Percentiles rank a stretch among this genome's conserved stretches.
phyloP scores from a whole-genome alignment of 1,140 invertebrate species.

The Wasmannia auropunctata region DNA sequence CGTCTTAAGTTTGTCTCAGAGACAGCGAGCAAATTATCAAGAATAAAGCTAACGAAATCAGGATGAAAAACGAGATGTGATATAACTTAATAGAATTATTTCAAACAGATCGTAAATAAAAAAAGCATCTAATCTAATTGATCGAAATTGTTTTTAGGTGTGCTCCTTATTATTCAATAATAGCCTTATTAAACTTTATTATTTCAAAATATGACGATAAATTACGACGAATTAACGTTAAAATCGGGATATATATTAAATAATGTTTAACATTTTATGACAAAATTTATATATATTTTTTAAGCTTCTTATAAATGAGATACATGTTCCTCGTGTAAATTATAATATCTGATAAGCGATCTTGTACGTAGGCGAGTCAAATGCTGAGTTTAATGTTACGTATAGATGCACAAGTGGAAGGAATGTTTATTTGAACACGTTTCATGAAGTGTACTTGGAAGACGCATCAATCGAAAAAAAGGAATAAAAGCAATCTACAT shows the following conservation, averaged over 20 bases:
- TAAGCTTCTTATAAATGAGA: not conserved
- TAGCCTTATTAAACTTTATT: not conserved
- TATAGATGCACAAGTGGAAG: constrained; percentile 3
- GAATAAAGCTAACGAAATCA: not conserved
- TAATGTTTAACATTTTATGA: not conserved
- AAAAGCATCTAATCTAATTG: not conserved
- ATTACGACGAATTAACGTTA: not conserved
- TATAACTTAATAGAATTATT: not conserved
- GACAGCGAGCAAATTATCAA: constrained; percentile 47
- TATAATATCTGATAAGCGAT: not conserved
- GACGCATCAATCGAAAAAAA: not conserved
- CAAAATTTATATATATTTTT: constrained; percentile 26
- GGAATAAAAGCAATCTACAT: not conserved
- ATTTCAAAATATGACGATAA: not conserved
- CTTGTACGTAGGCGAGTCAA: not conserved
- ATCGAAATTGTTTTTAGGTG: not conserved
- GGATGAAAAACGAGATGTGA: not conserved
- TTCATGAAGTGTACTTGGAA: not conserved
- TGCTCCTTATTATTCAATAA: too few species aligned
- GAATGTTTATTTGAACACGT: constrained; percentile 25
- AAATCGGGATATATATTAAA: not conserved
- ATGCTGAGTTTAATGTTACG: not conserved
- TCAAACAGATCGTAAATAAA: not conserved
- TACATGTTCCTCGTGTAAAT: not conserved
- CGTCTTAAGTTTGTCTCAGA: constrained; percentile 41